Percentiles rank a stretch among this genome's conserved stretches.
Evolutionary conservation across 2,797 vertebrate species (phyloP).

Genomic region (Todus mexicanus): DNA sequence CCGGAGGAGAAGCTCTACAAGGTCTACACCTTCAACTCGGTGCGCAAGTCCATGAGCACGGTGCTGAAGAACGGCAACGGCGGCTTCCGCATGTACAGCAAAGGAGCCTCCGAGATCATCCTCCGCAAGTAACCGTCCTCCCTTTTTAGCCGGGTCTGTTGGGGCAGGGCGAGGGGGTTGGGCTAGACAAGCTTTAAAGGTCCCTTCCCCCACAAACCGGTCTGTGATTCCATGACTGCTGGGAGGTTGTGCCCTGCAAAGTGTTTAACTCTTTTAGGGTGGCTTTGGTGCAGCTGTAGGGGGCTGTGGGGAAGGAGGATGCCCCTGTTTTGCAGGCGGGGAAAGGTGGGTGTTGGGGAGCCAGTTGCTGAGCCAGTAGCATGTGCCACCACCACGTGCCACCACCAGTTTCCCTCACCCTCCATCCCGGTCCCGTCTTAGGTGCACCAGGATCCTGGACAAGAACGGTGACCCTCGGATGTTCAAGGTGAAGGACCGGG

Average conservation of each 20-base stretch:
- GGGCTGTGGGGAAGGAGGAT: neutral
- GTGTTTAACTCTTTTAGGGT: neutral
- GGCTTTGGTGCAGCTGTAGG: neutral
- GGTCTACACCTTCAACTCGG: constrained; percentile 98
- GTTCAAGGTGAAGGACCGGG: constrained; percentile 90
- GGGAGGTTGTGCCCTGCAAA: neutral
- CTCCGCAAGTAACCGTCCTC: constrained; percentile 87
- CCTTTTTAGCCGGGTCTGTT: neutral
- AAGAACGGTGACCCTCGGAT: constrained; percentile 77
- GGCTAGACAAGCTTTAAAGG: neutral
- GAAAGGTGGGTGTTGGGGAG: neutral
- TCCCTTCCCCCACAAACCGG: neutral
- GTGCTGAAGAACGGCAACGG: constrained; percentile 83
- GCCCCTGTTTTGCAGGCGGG: neutral
- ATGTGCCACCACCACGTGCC: too few relatives aligned
- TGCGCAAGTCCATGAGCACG: constrained; percentile 97
- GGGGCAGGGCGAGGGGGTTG: neutral
- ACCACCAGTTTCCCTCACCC: neutral
- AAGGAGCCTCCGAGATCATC: constrained; percentile 95
- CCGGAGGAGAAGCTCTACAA: constrained; percentile 95
- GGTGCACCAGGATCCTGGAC: constrained; percentile 89
- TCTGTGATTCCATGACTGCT: fast-evolving
- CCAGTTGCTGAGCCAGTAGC: neutral
- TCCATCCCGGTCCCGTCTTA: constrained; percentile 61
- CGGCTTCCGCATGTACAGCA: constrained; percentile 96